These are phyloP conservation scores for Akabosia matsudoensis DNA, from an alignment of 1,140 invertebrate genomes.

Conservation along the genomic window DNA sequence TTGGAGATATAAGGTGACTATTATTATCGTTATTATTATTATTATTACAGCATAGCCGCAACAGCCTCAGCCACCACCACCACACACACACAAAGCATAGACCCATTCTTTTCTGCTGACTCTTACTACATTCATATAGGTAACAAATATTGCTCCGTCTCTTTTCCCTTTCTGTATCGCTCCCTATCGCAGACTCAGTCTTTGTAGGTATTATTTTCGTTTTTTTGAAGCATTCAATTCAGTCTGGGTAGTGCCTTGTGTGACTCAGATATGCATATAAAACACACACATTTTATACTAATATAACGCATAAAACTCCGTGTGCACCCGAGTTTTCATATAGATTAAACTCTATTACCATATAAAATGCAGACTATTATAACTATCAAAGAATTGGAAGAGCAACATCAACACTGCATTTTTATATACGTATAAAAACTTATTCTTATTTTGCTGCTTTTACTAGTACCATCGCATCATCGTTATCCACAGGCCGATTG, in stretches of 20 bases:
- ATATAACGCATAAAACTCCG: not conserved
- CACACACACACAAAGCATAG: not conserved
- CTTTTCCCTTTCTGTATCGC: not conserved
- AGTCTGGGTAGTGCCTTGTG: not conserved
- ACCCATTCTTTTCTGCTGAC: not conserved
- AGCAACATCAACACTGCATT: not conserved
- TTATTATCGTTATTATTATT: slow-evolving; percentile 24
- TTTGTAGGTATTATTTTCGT: slow-evolving; percentile 13
- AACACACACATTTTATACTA: not conserved
- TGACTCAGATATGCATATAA: slow-evolving; percentile 1
- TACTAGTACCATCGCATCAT: not conserved
- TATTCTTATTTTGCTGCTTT: slow-evolving; percentile 10
- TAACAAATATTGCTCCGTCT: not conserved
- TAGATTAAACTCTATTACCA: too few relatives aligned
- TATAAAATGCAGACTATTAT: slow-evolving; percentile 2
- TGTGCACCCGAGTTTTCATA: not conserved
- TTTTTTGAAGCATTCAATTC: not conserved
- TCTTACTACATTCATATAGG: not conserved
- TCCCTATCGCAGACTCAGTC: slow-evolving; percentile 14
- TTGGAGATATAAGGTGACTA: slow-evolving; percentile 18
- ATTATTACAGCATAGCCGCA: slow-evolving; percentile 6
- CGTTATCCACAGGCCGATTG: not conserved
- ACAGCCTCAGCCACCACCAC: slow-evolving; percentile 10
- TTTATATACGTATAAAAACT: slow-evolving; percentile 1
- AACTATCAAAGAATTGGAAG: not conserved